Conservation (phyloP, 2,888 invertebrate species). For the Macrosoma leucophasiata region DNA sequence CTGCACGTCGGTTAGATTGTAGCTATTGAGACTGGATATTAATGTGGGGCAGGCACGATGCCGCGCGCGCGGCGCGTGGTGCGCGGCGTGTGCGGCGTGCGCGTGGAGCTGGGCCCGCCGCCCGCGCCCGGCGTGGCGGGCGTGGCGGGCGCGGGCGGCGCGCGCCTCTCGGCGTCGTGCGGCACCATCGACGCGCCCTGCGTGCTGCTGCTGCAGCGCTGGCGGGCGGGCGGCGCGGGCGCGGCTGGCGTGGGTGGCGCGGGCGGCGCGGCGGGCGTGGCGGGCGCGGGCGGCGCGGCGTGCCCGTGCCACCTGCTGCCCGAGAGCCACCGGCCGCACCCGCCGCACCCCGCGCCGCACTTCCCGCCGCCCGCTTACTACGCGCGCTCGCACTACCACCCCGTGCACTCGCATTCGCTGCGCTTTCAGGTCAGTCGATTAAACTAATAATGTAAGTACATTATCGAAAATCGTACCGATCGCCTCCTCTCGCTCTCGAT, state of each 20-base stretch:
- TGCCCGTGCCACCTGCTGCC: constrained; percentile 35
- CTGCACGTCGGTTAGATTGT: no score
- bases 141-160: constrained; percentile 76
- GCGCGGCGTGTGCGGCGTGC: constrained; percentile 27
- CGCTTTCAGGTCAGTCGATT: no score
- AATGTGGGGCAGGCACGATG: constrained; percentile 23
- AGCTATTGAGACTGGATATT: no score
- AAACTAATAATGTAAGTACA: no score
- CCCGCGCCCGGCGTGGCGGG: constrained; percentile 34
- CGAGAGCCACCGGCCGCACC: constrained; percentile 34
- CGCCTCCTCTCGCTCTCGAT: constrained; percentile 9
- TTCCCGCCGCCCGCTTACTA: no score
- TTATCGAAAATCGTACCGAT: no score
- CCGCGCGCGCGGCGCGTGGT: constrained; percentile 32
- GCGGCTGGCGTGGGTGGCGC: constrained; percentile 14
- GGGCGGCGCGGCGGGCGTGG: constrained; percentile 5
- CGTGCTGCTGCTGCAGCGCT: constrained; percentile 36
- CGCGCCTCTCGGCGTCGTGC: constrained; percentile 79
- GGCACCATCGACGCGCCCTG: constrained; percentile 64
- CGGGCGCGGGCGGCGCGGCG: constrained; percentile 10
- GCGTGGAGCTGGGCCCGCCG: constrained; percentile 15
- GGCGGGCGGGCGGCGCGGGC: constrained; percentile 20
- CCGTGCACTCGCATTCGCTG: no score
- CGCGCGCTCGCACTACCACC: no score
- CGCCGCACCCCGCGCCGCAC: no score